A percentile compares a stretch with the other conserved stretches of the same genome.
These are phyloP conservation scores for Romanogobio albipinnatus DNA, from an alignment of 2,113 vertebrate genomes.

Conservation along the genomic window DNA sequence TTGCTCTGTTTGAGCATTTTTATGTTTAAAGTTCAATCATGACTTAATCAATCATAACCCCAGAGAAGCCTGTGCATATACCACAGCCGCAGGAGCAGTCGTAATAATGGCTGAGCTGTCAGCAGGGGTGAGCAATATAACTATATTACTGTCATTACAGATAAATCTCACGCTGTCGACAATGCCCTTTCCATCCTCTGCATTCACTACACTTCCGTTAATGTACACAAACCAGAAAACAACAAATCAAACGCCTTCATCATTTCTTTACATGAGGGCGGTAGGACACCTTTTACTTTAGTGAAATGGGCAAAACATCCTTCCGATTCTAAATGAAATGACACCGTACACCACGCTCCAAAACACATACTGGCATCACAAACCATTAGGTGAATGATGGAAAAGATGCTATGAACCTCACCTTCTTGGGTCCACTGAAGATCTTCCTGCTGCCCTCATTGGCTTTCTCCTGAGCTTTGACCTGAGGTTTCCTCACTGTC, in stretches of 20 bases:
- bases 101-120: slow-evolving; percentile 63
- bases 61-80: not conserved
- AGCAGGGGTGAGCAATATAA: slow-evolving; percentile 28
- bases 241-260: not conserved
- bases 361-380: not conserved
- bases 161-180: not conserved
- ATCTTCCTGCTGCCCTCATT: slow-evolving; percentile 94
- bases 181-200: not conserved
- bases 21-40: not conserved
- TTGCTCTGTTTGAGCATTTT: not conserved
- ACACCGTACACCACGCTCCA: not conserved
- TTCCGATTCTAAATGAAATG: not conserved
- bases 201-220: not conserved
- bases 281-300: not conserved
- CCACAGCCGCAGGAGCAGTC: not conserved
- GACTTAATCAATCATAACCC: not conserved
- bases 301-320: not conserved
- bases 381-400: not conserved
- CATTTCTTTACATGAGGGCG: not conserved
- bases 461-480: slow-evolving; percentile 87
- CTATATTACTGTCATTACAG: slow-evolving; percentile 33
- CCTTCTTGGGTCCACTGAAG: slow-evolving; percentile 96
- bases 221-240: slow-evolving; percentile 4
- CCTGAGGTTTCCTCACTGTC: slow-evolving; percentile 79
- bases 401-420: slow-evolving; percentile 63